Evolutionary conservation across 2,888 invertebrate species (phyloP), one percentile per base, ranked within the genome.

Genomic region (Nipponacmea schrenckii): DNA sequence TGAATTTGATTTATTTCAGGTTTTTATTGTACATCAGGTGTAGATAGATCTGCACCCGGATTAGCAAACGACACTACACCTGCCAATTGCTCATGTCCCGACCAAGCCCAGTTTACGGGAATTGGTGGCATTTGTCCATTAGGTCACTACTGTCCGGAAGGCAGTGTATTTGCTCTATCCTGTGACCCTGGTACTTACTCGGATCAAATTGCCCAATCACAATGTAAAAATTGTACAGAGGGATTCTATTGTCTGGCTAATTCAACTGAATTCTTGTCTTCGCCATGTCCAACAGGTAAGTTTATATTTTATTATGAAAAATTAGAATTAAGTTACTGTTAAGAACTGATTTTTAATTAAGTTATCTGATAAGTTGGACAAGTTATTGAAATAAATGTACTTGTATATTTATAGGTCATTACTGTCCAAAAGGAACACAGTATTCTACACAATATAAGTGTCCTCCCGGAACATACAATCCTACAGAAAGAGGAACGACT

Each of bases 21-120:
- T 3, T 84, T 84, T 77, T 87, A 81, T 76, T 87, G 87, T 67
- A 86, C 84, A 27, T 80, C 82, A 10, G 87, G 86, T 31, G 86
- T 87, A 8, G 85, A 86, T 71, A 75, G 84, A 7, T 79, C 84
- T 0, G 80, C 79, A 64, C 87, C 87, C 10, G 80, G 80, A 63
- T 74, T 77, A 10, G 64, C 70, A 56, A 84, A 83, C 64, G 76
- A 76, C 64, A 81, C 81, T 5, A 69, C 71, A 10, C 62, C 73
- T 17, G 69, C 80, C 56, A 79, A 77, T 73, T 83, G 84, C 67
- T 72, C 80, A 8, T 81, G 83, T 64, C 84, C 84, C 17, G 74
- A 77, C 15, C 80, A 81, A 39, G 73, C 83, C 26, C 78, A 74
- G 62, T 82, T 78, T 71, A 83, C 84, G 0, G 87, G 86, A 0